These are phyloP conservation scores for Cherax quadricarinatus DNA, from an alignment of 1,140 invertebrate species.

Conservation along the genomic window DNA sequence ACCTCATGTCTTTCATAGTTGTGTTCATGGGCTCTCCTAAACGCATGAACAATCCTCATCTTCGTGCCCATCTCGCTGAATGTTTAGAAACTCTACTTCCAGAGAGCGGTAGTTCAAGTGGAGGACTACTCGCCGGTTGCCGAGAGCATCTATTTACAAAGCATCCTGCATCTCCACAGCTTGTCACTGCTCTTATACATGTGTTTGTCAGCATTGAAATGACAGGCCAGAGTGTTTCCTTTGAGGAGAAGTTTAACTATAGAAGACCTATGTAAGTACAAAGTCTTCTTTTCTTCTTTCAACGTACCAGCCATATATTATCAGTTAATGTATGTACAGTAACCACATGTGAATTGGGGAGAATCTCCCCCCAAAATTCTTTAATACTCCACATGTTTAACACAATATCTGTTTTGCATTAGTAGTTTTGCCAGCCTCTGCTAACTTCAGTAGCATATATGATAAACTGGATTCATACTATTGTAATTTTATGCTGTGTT, in stretches of 20 bases:
- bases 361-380: no score
- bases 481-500: no score
- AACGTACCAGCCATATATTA: no score
- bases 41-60: conserved; percentile 93
- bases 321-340: no score
- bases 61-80: conserved; percentile 92
- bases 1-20: conserved; percentile 84
- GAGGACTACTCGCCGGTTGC: conserved; percentile 78
- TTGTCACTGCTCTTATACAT: conserved; percentile 87
- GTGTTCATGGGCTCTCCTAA: conserved; percentile 86
- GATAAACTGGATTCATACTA: no score
- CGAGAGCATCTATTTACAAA: conserved; percentile 86
- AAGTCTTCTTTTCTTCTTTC: no score
- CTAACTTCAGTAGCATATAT: no score
- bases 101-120: conserved; percentile 78
- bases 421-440: no score
- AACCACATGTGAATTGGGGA: no score
- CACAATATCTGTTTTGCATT: no score
- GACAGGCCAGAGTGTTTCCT: conserved; percentile 96
- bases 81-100: conserved; percentile 90
- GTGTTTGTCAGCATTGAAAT: conserved; percentile 98
- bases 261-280: conserved; percentile 87
- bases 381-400: no score
- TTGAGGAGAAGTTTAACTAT: conserved; percentile 99
- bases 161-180: conserved; percentile 82